Percentiles rank a stretch among this genome's conserved stretches.
Evolutionary conservation across 2,888 invertebrate genomes (phyloP).

Genomic region (Toxonevra muliebris): DNA sequence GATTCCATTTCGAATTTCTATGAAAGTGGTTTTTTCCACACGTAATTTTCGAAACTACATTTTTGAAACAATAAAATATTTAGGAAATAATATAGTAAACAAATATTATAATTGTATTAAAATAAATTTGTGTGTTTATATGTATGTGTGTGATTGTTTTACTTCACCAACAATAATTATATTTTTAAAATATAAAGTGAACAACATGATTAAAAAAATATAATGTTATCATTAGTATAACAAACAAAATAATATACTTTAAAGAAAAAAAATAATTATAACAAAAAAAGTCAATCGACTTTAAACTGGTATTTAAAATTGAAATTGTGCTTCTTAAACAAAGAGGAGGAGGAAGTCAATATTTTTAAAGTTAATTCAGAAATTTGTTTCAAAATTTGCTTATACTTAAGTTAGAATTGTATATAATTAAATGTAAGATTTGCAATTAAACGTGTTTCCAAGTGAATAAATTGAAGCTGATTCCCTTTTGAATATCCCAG

Average conservation of each 20-base stretch:
- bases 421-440: too few species aligned
- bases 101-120: constrained; percentile 4
- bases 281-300: neutral
- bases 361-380: constrained; percentile 18
- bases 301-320: neutral
- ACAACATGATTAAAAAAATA: neutral
- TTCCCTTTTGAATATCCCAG: too few species aligned
- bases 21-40: too few species aligned
- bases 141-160: neutral
- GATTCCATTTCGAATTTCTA: too few species aligned
- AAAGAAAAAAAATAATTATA: constrained; percentile 12
- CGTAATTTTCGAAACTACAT: neutral
- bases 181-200: constrained; percentile 15
- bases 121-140: neutral
- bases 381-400: constrained; percentile 5
- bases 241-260: constrained; percentile 10
- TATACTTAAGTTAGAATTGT: neutral
- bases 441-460: too few species aligned
- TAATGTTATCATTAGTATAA: neutral
- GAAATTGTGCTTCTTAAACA: too few species aligned
- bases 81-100: neutral
- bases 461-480: too few species aligned
- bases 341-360: neutral
- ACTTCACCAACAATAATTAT: constrained; percentile 1
- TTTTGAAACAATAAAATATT: neutral